Conservation (phyloP, 2,113 vertebrate genomes). For the Natator depressus region DNA sequence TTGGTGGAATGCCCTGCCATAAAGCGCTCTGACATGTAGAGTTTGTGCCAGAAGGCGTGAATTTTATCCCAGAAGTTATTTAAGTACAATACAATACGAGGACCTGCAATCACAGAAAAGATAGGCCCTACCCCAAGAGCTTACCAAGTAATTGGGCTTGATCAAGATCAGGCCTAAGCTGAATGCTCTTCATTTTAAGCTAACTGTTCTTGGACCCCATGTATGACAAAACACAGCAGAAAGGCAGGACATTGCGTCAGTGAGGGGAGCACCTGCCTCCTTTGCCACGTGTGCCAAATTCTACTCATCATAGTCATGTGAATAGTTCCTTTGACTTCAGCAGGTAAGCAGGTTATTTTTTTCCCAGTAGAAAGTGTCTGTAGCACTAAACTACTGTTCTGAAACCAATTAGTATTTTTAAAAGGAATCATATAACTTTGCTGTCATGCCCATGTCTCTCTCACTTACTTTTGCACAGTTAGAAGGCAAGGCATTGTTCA, state of each 20-base stretch:
- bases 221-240: not conserved
- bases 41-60: too few species aligned
- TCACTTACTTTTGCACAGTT: not conserved
- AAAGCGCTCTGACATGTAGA: too few species aligned
- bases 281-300: too few species aligned
- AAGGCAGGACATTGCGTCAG: not conserved
- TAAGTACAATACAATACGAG: too few species aligned
- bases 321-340: too few species aligned
- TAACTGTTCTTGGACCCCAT: not conserved
- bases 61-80: too few species aligned
- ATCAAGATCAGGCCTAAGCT: accelerated
- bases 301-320: too few species aligned
- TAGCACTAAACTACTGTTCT: not conserved
- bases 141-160: not conserved
- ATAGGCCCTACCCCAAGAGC: not conserved
- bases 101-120: not conserved
- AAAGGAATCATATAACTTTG: accelerated
- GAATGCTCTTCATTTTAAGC: not conserved
- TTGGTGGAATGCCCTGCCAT: too few species aligned
- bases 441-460: not conserved
- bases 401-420: not conserved
- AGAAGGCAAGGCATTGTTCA: not conserved
- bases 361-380: not conserved
- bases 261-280: not conserved
- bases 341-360: not conserved